Conservation (phyloP, 2,797 vertebrate genomes). For the Gastrophryne carolinensis region DNA sequence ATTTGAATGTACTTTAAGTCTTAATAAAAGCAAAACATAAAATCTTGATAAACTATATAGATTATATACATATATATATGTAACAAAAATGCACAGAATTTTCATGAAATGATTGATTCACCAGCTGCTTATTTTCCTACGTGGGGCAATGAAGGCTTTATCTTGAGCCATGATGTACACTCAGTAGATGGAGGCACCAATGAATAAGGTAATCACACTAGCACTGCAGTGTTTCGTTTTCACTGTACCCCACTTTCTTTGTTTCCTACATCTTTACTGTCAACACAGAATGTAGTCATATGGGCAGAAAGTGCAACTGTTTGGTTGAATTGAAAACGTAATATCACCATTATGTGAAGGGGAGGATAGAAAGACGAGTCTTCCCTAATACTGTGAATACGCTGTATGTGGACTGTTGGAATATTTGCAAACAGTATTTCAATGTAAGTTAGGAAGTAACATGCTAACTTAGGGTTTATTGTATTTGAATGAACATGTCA, state of each 20-base stretch:
- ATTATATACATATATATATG: constrained; percentile 25
- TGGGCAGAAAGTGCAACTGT: constrained; percentile 6
- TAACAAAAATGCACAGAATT: constrained; percentile 45
- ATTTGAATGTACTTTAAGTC: constrained; percentile 45
- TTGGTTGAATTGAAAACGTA: neutral
- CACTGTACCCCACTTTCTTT: constrained; percentile 16
- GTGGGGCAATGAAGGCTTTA: constrained; percentile 33
- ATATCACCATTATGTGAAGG: neutral
- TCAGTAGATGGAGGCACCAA: constrained; percentile 10
- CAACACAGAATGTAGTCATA: constrained; percentile 31
- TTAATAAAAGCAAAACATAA: constrained; percentile 20
- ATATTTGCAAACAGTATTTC: neutral
- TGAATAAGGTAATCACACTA: constrained; percentile 3
- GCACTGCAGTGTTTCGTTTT: constrained; percentile 21
- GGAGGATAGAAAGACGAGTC: constrained; percentile 2
- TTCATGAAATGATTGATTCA: constrained; percentile 52
- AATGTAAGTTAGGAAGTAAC: neutral
- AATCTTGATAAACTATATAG: constrained; percentile 24
- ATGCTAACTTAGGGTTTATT: neutral
- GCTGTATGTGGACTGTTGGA: neutral
- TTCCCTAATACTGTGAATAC: constrained; percentile 21
- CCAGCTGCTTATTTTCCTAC: constrained; percentile 49
- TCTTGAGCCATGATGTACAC: constrained; percentile 31
- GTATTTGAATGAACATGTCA: neutral
- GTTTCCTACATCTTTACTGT: constrained; percentile 25